A percentile compares a stretch with the other conserved stretches of the same genome.
Conservation (phyloP, 1,140 invertebrate species). For the Lepidurus couesii region DNA sequence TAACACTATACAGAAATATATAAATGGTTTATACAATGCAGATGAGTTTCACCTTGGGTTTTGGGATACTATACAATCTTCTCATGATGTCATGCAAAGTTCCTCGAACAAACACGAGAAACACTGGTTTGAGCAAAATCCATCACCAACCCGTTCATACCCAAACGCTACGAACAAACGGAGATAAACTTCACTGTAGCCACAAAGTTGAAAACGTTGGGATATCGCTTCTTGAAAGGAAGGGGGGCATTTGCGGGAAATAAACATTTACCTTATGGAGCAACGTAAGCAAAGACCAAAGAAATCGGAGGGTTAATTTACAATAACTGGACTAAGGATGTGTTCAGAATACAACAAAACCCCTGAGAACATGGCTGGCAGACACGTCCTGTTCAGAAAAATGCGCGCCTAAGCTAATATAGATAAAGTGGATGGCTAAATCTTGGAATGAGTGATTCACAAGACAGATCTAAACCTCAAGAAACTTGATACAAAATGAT, state of each 20-base stretch:
- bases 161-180: slow-evolving; percentile 18
- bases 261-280: background rate
- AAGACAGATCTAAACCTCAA: background rate
- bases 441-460: background rate
- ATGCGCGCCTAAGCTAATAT: background rate
- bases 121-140: slow-evolving; percentile 22
- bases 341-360: slow-evolving; percentile 11
- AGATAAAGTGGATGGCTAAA: background rate
- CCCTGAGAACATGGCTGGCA: slow-evolving; percentile 20
- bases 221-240: background rate
- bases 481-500: background rate
- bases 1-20: slow-evolving; percentile 16
- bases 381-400: slow-evolving; percentile 12
- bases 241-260: background rate
- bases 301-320: slow-evolving; percentile 19
- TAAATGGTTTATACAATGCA: slow-evolving; percentile 22
- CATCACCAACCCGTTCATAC: slow-evolving; percentile 18
- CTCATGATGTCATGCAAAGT: background rate
- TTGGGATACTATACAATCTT: slow-evolving; percentile 9
- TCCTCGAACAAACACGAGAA: background rate
- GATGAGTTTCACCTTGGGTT: slow-evolving; percentile 14
- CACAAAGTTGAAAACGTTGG: slow-evolving; percentile 2
- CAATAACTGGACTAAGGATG: slow-evolving; percentile 19
- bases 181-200: slow-evolving; percentile 14
- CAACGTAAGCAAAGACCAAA: background rate